Conservation (phyloP, 2,888 invertebrate species). For the Galerucella pusilla region DNA sequence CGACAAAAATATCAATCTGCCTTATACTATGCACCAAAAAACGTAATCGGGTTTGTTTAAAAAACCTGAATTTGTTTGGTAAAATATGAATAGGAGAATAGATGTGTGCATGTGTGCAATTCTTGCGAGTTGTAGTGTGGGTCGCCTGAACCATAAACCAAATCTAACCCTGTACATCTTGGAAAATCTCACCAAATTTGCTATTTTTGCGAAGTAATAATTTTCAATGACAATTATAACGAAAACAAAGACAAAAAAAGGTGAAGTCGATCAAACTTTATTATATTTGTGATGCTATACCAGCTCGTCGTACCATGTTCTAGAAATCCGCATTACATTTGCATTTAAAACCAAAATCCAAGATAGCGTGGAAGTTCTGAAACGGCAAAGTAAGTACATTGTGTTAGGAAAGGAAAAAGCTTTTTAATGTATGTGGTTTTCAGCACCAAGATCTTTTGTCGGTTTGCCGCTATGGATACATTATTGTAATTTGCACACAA, state of each 20-base stretch:
- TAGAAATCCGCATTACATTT: not conserved
- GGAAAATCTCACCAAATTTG: not conserved
- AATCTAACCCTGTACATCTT: not conserved
- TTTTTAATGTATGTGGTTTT: constrained; percentile 29
- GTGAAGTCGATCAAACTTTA: not conserved
- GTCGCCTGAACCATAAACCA: not conserved
- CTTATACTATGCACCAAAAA: too few species aligned
- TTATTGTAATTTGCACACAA: constrained; percentile 23
- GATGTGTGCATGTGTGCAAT: not conserved
- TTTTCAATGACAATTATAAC: too few species aligned
- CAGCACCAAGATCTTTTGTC: constrained; percentile 16
- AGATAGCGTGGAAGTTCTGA: constrained; percentile 14
- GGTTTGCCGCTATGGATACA: constrained; percentile 15
- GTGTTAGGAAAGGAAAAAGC: constrained; percentile 22
- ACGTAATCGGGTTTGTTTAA: not conserved
- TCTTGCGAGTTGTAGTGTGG: not conserved
- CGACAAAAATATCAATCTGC: too few species aligned
- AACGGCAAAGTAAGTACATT: constrained; percentile 9
- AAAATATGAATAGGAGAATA: not conserved
- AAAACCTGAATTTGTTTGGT: not conserved
- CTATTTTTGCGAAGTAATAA: too few species aligned
- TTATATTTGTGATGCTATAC: not conserved
- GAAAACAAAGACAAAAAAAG: too few species aligned
- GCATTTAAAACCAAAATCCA: constrained; percentile 12
- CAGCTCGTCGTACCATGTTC: not conserved